phyloP scores from a whole-genome alignment of 1,140 invertebrate genomes.

The Xylocopa sonorina region DNA sequence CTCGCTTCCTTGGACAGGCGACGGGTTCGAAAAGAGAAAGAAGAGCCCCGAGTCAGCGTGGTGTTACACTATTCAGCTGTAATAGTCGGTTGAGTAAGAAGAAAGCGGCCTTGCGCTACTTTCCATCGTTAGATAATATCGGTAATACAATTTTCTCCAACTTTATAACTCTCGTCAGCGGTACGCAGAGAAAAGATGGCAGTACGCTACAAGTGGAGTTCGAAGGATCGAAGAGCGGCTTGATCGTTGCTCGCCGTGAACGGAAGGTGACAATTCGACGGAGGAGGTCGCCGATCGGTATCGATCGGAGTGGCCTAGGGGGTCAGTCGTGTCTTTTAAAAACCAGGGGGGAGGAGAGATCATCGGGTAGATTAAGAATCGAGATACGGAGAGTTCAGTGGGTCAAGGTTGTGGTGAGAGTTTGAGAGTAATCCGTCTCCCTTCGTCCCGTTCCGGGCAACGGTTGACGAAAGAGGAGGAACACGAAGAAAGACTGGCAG shows the following conservation, averaged over 20 bases:
- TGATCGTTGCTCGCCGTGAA: too few relatives aligned
- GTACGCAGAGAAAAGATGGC: background rate
- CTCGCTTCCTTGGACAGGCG: slow-evolving; percentile 59
- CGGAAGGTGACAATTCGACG: background rate
- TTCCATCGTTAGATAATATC: slow-evolving; percentile 76
- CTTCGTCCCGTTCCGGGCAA: slow-evolving; percentile 19
- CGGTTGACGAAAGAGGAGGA: slow-evolving; percentile 38
- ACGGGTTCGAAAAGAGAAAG: slow-evolving; percentile 65
- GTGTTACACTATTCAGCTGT: slow-evolving; percentile 64
- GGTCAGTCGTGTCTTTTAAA: background rate
- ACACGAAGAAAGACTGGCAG: slow-evolving; percentile 37
- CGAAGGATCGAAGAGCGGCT: too few relatives aligned
- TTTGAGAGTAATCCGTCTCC: slow-evolving; percentile 59
- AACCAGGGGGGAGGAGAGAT: slow-evolving; percentile 24
- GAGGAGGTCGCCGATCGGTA: too few relatives aligned
- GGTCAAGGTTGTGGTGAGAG: slow-evolving; percentile 71
- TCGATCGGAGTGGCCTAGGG: too few relatives aligned
- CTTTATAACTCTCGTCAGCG: slow-evolving; percentile 17
- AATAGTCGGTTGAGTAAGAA: slow-evolving; percentile 76
- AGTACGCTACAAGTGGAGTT: background rate
- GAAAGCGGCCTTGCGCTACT: slow-evolving; percentile 77
- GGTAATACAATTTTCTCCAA: slow-evolving; percentile 73
- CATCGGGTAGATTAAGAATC: slow-evolving; percentile 45
- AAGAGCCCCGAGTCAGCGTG: slow-evolving; percentile 34
- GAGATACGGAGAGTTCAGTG: slow-evolving; percentile 59